These are phyloP conservation scores for Nomada fabriciana DNA, from an alignment of 2,888 invertebrate genomes.

Conservation along the genomic window DNA sequence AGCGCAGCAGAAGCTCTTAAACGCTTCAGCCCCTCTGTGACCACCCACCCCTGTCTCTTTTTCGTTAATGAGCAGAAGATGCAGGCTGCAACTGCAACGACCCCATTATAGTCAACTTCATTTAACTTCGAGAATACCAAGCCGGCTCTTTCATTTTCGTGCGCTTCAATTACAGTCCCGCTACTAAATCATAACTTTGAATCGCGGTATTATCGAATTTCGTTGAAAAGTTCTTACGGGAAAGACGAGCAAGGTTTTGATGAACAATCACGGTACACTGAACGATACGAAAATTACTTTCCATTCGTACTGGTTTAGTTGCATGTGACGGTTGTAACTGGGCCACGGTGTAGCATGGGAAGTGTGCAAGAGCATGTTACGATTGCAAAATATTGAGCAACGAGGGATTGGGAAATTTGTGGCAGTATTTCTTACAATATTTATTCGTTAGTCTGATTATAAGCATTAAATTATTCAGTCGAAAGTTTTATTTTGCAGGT, in stretches of 20 bases:
- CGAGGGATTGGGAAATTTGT: too few species aligned
- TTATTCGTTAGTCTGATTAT: too few species aligned
- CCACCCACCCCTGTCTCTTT: background rate
- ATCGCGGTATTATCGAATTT: background rate
- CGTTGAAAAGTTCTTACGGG: background rate
- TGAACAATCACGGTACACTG: too few species aligned
- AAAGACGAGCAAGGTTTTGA: too few species aligned
- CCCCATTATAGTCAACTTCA: background rate
- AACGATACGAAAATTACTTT: background rate
- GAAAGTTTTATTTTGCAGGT: too few species aligned
- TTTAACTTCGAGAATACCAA: background rate
- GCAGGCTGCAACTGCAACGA: background rate
- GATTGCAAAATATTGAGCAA: background rate
- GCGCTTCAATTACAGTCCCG: conserved; percentile 14
- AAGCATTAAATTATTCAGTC: too few species aligned
- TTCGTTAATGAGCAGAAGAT: conserved; percentile 47
- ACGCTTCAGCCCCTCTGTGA: conserved; percentile 2
- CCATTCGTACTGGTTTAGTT: background rate
- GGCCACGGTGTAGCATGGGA: background rate
- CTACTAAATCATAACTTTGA: background rate
- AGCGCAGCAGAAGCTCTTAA: conserved; percentile 41
- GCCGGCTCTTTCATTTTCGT: background rate
- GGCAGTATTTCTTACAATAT: too few species aligned
- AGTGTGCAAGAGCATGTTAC: background rate
- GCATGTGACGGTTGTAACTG: background rate